Conservation (phyloP, 1,140 invertebrate species). For the Sipha flava region DNA sequence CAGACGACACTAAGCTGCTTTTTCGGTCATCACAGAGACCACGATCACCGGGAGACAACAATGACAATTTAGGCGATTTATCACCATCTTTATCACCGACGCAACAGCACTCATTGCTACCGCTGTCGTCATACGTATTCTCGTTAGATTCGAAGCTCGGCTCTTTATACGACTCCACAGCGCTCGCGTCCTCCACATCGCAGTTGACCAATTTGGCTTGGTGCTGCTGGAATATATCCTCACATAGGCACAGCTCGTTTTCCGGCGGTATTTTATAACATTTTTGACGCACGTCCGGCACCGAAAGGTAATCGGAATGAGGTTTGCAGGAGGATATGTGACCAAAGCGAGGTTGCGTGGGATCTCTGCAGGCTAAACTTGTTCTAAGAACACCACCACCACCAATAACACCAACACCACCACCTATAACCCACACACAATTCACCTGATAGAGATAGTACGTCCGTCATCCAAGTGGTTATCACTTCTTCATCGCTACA, state of each 20-base stretch:
- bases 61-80: not conserved
- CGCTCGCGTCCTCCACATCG: constrained; percentile 39
- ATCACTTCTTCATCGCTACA: constrained; percentile 19
- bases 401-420: not conserved
- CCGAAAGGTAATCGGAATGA: constrained; percentile 3
- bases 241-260: constrained; percentile 30
- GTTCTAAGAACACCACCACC: not conserved
- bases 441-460: constrained; percentile 27
- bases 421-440: constrained; percentile 28
- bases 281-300: constrained; percentile 19
- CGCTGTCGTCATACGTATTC: not conserved
- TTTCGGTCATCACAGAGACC: not conserved
- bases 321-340: constrained; percentile 22
- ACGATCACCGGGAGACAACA: no score
- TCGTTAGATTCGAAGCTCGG: not conserved
- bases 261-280: constrained; percentile 24
- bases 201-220: constrained; percentile 39
- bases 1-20: not conserved
- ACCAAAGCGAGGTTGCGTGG: constrained; percentile 33
- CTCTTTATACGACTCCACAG: constrained; percentile 19
- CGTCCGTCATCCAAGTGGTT: constrained; percentile 13
- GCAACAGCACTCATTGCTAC: not conserved
- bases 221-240: constrained; percentile 35
- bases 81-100: not conserved
- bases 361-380: not conserved